Evolutionary conservation across 2,888 invertebrate genomes (phyloP).

Genomic region (Phyto melanocephala): DNA sequence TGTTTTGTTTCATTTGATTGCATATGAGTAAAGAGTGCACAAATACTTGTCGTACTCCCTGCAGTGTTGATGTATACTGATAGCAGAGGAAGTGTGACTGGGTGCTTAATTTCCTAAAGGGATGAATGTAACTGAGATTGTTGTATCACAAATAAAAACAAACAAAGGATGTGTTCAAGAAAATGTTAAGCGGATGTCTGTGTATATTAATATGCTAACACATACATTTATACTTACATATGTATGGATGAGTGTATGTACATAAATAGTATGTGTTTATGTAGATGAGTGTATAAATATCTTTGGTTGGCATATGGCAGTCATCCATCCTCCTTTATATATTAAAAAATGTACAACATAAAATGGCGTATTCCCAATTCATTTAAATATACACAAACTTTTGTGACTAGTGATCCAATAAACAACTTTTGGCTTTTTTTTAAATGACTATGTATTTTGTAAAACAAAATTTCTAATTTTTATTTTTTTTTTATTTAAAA

Average conservation of each 20-base stretch:
- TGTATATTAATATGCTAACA: constrained; percentile 24
- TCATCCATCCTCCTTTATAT: constrained; percentile 48
- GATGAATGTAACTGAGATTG: constrained; percentile 63
- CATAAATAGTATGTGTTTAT: not conserved
- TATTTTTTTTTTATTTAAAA: too few relatives aligned
- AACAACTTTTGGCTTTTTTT: not conserved
- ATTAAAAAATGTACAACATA: constrained; percentile 52
- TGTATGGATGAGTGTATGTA: not conserved
- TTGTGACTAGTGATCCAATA: constrained; percentile 42
- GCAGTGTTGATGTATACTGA: not conserved
- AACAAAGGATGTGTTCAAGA: constrained; percentile 64
- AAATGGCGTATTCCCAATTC: constrained; percentile 65
- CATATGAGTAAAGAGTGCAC: constrained; percentile 7
- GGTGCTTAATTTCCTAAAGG: constrained; percentile 65
- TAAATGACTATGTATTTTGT: too few relatives aligned
- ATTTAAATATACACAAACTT: constrained; percentile 43
- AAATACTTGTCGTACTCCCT: not conserved
- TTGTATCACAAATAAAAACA: constrained; percentile 64
- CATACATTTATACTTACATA: not conserved
- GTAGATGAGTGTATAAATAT: constrained; percentile 13
- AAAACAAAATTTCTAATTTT: too few relatives aligned
- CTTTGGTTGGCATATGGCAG: constrained; percentile 38
- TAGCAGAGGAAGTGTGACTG: constrained; percentile 52
- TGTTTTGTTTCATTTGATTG: not conserved
- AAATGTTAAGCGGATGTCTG: constrained; percentile 63